Evolutionary conservation across 2,113 vertebrate species (phyloP).

Genomic region (Campylorhamphus procurvoides): DNA sequence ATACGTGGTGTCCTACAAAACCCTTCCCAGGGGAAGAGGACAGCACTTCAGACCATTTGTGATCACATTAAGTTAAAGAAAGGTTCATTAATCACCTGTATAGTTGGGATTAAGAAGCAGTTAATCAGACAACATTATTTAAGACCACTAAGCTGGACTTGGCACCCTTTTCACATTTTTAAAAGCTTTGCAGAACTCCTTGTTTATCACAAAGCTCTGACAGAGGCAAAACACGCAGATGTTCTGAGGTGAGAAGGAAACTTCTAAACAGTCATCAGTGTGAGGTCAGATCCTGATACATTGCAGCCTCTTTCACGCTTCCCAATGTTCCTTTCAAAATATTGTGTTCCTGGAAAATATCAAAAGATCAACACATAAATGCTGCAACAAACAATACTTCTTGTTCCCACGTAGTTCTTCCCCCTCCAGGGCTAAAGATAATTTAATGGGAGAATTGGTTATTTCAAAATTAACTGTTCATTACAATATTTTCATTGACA

Average conservation of each 20-base stretch:
- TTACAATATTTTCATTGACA: conserved; percentile 53
- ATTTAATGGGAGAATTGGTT: conserved; percentile 49
- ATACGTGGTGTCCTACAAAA: background rate
- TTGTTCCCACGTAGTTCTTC: background rate
- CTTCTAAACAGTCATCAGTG: background rate
- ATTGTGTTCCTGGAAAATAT: conserved; percentile 7
- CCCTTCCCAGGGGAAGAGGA: background rate
- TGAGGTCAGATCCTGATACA: background rate
- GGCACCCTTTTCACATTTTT: background rate
- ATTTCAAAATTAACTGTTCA: conserved; percentile 37
- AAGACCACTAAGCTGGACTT: background rate
- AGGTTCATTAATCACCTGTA: background rate
- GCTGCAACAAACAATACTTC: conserved; percentile 4
- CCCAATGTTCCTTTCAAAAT: background rate
- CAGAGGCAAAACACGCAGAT: background rate
- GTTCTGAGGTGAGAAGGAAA: background rate
- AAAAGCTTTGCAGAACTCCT: background rate
- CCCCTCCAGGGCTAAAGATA: background rate
- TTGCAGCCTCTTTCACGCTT: background rate
- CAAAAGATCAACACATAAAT: conserved; percentile 1
- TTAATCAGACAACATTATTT: background rate
- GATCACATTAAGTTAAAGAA: background rate
- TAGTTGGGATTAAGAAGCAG: background rate
- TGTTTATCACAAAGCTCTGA: background rate
- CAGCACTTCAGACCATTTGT: background rate